Base-by-base conservation (phyloP, 2,113 vertebrate genomes). In the Myxocyprinus asiaticus region DNA sequence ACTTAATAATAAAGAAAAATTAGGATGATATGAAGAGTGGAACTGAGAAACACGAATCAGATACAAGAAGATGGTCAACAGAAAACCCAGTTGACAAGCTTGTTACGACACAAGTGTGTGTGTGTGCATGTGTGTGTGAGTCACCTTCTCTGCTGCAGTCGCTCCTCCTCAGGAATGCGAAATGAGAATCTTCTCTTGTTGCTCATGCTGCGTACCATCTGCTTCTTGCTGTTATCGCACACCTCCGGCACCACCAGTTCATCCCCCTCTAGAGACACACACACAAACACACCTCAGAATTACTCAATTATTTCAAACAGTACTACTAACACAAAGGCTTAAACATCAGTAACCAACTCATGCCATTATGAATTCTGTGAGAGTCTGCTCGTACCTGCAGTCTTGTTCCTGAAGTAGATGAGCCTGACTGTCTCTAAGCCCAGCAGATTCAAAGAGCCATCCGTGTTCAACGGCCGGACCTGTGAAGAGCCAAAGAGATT, bases 351-450 rank as follows among this genome's bases (percentile, higher is more conserved):
- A 77, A 17, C 15, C 11, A 17, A 72, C 22, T 12, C 5, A 4
- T 47, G 15, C n/a, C n/a, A 9, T 17, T 3, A 7, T 59, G 1
- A 62, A 48, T 62, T 73, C 6, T 9, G 4, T n/a, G 11, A 45
- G 67, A 4, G 6, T 15, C 42, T 47, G 42, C 42, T 76, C 93
- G 90, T 92, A 99, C 98, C 98, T 81, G 98, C 97, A 92, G 94
- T 96, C 88, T 99, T 99, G 90, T 99, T 99, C 90, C 97, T 97
- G 78, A 99, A 99, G 92, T 98, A 99, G 91, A 99, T 95, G 69
- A 99, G 95, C 62, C 98, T 92, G 76, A 98, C 93, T 0, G 98
- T 98, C 87, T 99, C 98, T 89, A 96, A 87, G 5, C 96, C 96
- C 87, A 99, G 86, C 77, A 99, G 93, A 90, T 99, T 99, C 89